phyloP scores from a whole-genome alignment of 2,113 vertebrate genomes.

The Thermophis baileyi region DNA sequence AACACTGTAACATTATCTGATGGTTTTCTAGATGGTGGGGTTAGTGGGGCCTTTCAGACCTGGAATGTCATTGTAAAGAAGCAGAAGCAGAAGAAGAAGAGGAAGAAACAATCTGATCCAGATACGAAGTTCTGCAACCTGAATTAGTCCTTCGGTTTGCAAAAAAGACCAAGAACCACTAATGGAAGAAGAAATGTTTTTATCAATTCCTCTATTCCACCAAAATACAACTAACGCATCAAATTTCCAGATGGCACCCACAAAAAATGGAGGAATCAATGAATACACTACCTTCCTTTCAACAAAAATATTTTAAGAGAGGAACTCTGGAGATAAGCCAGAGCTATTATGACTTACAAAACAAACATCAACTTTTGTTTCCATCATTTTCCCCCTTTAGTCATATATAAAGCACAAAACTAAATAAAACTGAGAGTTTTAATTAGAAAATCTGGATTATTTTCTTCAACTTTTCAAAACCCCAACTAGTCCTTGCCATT shows the following conservation, averaged over 20 bases:
- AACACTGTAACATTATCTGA: not conserved
- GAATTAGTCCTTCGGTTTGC: not conserved
- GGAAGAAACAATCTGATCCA: not conserved
- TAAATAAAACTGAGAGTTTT: slow-evolving; percentile 18
- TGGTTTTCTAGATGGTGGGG: not conserved
- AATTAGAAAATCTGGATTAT: not conserved
- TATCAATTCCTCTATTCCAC: not conserved
- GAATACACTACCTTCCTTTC: not conserved
- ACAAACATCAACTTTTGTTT: not conserved
- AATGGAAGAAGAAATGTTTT: not conserved
- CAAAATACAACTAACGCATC: not conserved
- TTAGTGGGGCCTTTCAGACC: not conserved
- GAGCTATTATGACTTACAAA: not conserved
- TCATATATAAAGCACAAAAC: slow-evolving; percentile 44
- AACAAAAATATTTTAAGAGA: not conserved
- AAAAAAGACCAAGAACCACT: not conserved
- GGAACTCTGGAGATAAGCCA: not conserved
- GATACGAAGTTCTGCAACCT: not conserved
- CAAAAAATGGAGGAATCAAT: not conserved
- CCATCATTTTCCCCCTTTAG: not conserved
- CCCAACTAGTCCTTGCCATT: not conserved
- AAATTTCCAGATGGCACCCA: not conserved
- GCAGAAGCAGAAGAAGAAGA: not conserved
- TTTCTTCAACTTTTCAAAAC: not conserved
- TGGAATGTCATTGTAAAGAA: not conserved